Percentiles rank a stretch among this genome's conserved stretches.
Conservation (phyloP, 2,888 invertebrate species). For the Scaptomyza reducta region DNA sequence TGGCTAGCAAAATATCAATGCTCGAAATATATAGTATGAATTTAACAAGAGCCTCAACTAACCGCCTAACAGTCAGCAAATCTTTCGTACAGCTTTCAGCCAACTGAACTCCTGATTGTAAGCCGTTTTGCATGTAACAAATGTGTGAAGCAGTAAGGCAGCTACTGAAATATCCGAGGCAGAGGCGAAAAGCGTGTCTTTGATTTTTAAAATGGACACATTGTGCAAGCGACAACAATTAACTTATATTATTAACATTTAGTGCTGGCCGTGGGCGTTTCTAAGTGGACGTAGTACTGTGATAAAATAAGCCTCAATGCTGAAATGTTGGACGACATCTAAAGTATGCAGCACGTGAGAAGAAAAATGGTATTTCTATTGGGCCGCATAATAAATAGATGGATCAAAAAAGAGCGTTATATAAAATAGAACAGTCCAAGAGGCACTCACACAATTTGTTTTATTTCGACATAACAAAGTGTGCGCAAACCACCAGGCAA, state of each 20-base stretch:
- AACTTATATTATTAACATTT: too few species aligned
- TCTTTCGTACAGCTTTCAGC: background rate
- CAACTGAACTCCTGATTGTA: background rate
- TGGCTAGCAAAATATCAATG: background rate
- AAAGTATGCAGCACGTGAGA: slow-evolving; percentile 22
- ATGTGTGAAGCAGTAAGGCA: too few species aligned
- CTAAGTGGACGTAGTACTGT: background rate
- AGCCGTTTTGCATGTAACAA: too few species aligned
- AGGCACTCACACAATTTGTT: slow-evolving; percentile 67
- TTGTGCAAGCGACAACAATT: too few species aligned
- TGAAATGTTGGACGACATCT: slow-evolving; percentile 25
- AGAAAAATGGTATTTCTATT: slow-evolving; percentile 64
- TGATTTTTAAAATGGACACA: too few species aligned
- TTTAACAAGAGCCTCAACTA: too few species aligned
- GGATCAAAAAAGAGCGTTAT: slow-evolving; percentile 3
- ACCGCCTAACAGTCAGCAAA: too few species aligned
- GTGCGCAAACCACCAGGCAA: slow-evolving; percentile 38
- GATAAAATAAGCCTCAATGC: slow-evolving; percentile 9
- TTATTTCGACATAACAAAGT: slow-evolving; percentile 55
- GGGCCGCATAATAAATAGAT: slow-evolving; percentile 61
- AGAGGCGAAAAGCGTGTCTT: too few species aligned
- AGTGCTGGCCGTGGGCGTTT: too few species aligned
- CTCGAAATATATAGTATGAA: too few species aligned
- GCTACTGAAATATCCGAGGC: too few species aligned
- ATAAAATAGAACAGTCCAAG: background rate